Percentiles rank a stretch among this genome's conserved stretches.
These are phyloP conservation scores for Luidia sarsii DNA, from an alignment of 53 echinoderm and acorn worm species.

Conservation along the genomic window DNA sequence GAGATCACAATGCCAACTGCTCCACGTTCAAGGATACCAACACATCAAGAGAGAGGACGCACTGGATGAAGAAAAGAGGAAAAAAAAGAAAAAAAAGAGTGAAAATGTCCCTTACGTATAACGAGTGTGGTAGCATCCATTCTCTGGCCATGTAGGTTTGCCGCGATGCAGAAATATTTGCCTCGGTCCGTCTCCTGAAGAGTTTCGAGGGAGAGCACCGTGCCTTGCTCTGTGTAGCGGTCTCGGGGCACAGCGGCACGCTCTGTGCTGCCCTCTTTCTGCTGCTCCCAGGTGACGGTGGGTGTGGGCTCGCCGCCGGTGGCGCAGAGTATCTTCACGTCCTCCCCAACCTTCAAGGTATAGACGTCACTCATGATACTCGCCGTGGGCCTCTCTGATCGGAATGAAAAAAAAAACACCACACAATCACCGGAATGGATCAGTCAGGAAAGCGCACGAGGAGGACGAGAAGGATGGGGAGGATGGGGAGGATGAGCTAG, in stretches of 20 bases:
- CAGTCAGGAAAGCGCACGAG: too few species aligned
- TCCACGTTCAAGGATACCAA: too few species aligned
- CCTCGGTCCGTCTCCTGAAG: conserved; percentile 12
- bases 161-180: conserved; percentile 48
- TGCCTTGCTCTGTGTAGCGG: conserved; percentile 5
- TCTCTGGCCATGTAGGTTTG: conserved; percentile 10
- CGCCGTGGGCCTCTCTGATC: conserved; percentile 56
- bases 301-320: conserved; percentile 45
- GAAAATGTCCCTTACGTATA: conserved; percentile 35
- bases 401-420: too few species aligned
- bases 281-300: conserved; percentile 18
- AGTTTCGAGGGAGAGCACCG: conserved; percentile 26
- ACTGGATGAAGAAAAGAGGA: too few species aligned
- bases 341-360: conserved; percentile 23
- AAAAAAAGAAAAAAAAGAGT: too few species aligned
- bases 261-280: background rate
- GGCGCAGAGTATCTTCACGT: conserved; percentile 51
- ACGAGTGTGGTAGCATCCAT: conserved; percentile 16
- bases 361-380: background rate
- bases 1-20: too few species aligned
- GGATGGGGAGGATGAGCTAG: too few species aligned
- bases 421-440: too few species aligned
- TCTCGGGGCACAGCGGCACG: background rate
- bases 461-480: too few species aligned
- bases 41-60: too few species aligned